These are phyloP conservation scores for Bucorvus abyssinicus DNA, from an alignment of 2,797 vertebrate genomes.

Conservation along the genomic window DNA sequence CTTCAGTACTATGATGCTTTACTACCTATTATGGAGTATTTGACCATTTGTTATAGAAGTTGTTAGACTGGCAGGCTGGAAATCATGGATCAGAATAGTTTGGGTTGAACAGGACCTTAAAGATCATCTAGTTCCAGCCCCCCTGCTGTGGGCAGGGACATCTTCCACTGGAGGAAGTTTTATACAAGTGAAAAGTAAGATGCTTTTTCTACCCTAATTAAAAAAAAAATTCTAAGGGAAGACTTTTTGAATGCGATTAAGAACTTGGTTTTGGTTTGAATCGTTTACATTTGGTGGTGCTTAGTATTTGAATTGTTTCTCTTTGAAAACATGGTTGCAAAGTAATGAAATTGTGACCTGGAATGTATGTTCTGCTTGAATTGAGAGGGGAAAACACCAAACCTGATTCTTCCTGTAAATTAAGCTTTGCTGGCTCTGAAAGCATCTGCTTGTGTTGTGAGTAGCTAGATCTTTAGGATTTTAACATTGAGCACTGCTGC, in stretches of 20 bases:
- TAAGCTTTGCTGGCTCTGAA: not conserved
- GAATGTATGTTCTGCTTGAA: not conserved
- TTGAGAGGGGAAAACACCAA: not conserved
- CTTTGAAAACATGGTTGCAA: not conserved
- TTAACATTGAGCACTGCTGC: not conserved
- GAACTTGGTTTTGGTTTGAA: not conserved
- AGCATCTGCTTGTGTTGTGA: not conserved
- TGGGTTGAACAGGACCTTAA: not conserved
- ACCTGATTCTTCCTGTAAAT: not conserved
- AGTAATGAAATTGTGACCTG: not conserved
- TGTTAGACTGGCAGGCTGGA: not conserved
- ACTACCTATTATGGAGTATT: not conserved
- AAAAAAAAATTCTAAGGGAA: not conserved
- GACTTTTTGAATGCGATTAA: not conserved
- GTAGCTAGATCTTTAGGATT: not conserved
- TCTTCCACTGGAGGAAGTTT: not conserved
- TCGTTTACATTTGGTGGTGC: not conserved
- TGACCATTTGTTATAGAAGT: not conserved
- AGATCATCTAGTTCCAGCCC: not conserved
- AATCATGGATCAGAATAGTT: not conserved
- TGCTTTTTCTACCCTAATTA: not conserved
- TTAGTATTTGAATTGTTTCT: not conserved
- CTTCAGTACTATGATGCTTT: not conserved
- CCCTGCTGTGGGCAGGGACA: not conserved
- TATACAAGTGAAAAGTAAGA: not conserved